These are phyloP conservation scores for Corythornis vintsioides DNA, from an alignment of 2,113 vertebrate species.

Conservation along the genomic window DNA sequence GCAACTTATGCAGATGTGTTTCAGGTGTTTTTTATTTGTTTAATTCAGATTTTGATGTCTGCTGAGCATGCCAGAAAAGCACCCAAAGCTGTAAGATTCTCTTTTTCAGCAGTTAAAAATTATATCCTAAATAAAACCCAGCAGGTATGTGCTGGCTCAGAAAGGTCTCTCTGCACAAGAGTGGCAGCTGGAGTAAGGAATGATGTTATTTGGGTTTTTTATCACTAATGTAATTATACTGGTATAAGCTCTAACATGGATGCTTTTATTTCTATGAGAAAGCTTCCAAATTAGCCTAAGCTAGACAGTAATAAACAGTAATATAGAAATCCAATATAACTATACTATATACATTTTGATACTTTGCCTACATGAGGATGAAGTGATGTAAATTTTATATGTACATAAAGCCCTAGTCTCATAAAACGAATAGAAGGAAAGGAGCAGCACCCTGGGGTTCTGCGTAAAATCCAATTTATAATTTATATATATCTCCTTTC, in stretches of 20 bases:
- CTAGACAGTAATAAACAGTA: neutral
- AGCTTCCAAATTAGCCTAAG: neutral
- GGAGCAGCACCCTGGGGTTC: neutral
- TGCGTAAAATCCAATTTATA: neutral
- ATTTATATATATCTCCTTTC: neutral
- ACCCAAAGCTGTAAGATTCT: neutral
- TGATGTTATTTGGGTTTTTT: neutral
- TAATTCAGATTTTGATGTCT: neutral
- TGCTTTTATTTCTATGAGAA: neutral
- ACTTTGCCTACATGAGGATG: neutral
- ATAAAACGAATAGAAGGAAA: neutral
- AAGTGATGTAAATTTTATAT: neutral
- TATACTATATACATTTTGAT: neutral
- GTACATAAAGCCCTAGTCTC: neutral
- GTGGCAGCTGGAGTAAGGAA: neutral
- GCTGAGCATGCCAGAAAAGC: neutral
- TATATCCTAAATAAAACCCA: neutral
- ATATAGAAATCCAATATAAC: neutral
- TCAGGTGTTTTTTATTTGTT: neutral
- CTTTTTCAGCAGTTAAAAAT: neutral
- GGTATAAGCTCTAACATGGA: neutral
- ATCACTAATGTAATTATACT: neutral
- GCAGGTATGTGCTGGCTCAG: neutral
- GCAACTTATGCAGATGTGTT: neutral
- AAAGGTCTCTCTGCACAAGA: neutral